Evolutionary conservation across 2,113 vertebrate genomes (phyloP).

Genomic region (Puffinus mauretanicus): DNA sequence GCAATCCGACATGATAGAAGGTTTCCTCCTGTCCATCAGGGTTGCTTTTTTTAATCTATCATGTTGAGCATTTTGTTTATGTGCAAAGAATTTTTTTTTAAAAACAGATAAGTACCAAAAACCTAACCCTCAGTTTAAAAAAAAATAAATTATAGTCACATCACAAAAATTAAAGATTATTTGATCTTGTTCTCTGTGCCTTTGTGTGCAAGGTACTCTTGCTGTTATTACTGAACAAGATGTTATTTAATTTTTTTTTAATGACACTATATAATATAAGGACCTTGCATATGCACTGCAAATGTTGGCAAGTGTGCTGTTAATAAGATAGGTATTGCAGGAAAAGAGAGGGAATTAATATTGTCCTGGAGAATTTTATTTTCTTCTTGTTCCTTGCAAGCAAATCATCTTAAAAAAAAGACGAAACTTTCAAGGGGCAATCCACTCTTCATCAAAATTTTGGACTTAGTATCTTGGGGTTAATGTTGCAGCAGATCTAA

Average conservation of each 20-base stretch:
- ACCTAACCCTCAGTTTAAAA: rapidly evolving
- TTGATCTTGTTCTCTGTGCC: not conserved
- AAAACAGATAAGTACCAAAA: not conserved
- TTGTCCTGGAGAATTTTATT: not conserved
- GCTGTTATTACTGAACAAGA: not conserved
- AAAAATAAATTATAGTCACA: not conserved
- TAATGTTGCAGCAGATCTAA: not conserved
- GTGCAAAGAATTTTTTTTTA: not conserved
- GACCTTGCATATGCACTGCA: not conserved
- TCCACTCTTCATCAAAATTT: not conserved
- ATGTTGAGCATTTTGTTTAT: not conserved
- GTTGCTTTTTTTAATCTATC: not conserved
- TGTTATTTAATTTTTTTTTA: no score
- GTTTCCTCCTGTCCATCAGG: not conserved
- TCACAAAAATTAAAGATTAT: not conserved
- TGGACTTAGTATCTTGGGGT: not conserved
- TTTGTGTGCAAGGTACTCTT: not conserved
- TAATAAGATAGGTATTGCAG: not conserved
- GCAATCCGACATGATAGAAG: not conserved
- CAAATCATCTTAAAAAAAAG: not conserved
- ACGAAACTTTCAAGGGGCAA: not conserved
- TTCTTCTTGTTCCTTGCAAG: not conserved
- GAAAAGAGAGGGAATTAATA: not conserved
- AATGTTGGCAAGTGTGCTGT: not conserved
- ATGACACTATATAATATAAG: not conserved